Conservation (phyloP, 2,888 invertebrate genomes). For the Empis livida region DNA sequence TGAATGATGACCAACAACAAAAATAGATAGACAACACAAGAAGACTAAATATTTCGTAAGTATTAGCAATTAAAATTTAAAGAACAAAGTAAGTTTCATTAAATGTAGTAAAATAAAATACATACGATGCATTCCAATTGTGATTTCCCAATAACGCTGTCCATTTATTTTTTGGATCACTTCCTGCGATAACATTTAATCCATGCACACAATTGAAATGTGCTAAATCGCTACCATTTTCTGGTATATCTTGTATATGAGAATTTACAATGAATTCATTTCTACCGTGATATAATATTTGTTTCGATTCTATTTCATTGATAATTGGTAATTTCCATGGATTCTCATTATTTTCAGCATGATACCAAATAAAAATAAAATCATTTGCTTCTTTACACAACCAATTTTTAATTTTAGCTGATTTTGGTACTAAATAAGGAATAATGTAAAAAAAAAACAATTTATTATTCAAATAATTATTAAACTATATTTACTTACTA, state of each 20-base stretch:
- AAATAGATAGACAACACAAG: too few relatives aligned
- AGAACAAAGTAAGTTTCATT: too few relatives aligned
- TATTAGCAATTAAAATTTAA: too few relatives aligned
- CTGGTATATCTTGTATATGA: slow-evolving; percentile 66
- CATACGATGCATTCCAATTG: slow-evolving; percentile 41
- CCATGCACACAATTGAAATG: slow-evolving; percentile 69
- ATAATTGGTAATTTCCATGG: slow-evolving; percentile 58
- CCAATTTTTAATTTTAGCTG: slow-evolving; percentile 58
- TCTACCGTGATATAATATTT: slow-evolving; percentile 57
- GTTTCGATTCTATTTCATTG: slow-evolving; percentile 39
- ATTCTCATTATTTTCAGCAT: slow-evolving; percentile 49
- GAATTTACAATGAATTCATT: slow-evolving; percentile 65
- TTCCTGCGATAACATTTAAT: slow-evolving; percentile 42
- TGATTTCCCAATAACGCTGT: slow-evolving; percentile 38
- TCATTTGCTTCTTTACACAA: slow-evolving; percentile 53
- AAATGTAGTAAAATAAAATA: too few relatives aligned
- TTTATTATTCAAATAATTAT: slow-evolving; percentile 1
- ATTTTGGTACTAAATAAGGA: slow-evolving; percentile 51
- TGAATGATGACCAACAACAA: too few relatives aligned
- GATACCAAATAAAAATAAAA: slow-evolving; percentile 71
- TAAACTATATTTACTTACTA: slow-evolving; percentile 29
- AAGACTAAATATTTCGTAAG: too few relatives aligned
- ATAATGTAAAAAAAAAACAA: too few relatives aligned
- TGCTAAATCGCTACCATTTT: slow-evolving; percentile 77
- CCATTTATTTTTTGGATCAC: slow-evolving; percentile 25